Base-by-base conservation (phyloP, 2,888 invertebrate species). In the Morpho achilles region DNA sequence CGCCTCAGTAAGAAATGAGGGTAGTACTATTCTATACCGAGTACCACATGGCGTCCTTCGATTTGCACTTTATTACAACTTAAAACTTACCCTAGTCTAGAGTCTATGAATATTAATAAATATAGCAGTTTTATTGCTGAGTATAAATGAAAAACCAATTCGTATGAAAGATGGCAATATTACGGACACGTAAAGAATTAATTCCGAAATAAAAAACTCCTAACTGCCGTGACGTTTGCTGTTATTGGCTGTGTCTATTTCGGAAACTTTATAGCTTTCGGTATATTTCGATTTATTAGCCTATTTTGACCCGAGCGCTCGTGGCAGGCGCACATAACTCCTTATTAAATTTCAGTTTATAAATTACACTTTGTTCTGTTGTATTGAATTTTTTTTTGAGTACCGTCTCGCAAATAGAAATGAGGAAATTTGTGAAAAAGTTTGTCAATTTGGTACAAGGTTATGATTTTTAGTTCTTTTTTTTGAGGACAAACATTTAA, bases 181-280 rank as follows among this genome's bases (percentile, higher is more conserved):
- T 62, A 58, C 58, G 40, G 59, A 60, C 60, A 61, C 61, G 56
- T 60, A 61, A 56, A 65, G 63, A 64, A 75, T 77, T 76, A 76
- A 77, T 69, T 72, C 66, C 51, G 58, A 60, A 68, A 71, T 70
- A 75, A 75, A 32, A 73, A 73, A 70, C 70, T 70, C 68, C 68
- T 73, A 73, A 75, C 73, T 68, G 69, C 67, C 69, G 64, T 67
- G 72, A 74, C 73, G 55, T 58, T 32, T 40, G 75, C 72, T 72
- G 69, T 75, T 75, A 72, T 73, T 56, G 65, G 63, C 49, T 59
- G 67, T 49, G 59, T 67, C 68, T 66, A 61, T 64, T 64, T 16
- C 63, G 51, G 62, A 56, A 64, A 67, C 59, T 68, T 69, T 69
- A 68, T 64, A 53, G 63, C 65, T 9, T 53, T 50, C 50, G 8